Evolutionary conservation across 2,888 invertebrate species (phyloP), one percentile per base, ranked within the genome.

Genomic region (Apodemia hepburni): DNA sequence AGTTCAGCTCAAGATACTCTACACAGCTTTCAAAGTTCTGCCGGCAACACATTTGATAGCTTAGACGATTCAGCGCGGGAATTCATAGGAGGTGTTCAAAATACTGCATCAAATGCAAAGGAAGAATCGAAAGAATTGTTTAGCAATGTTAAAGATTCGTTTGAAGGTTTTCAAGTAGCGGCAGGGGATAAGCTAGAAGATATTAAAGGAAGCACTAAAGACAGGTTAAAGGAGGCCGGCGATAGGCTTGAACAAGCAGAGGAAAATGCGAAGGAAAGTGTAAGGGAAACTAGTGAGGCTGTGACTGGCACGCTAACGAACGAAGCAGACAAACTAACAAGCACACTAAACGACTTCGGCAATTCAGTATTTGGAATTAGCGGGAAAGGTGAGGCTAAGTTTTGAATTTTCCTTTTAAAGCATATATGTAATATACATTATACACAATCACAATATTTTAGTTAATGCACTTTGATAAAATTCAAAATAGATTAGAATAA

Each of bases 21-120:
- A 68, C 87, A 85, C 67, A 90, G 90, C 69, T 88, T 91, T 75
- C 91, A 90, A 70, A 91, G 90, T 71, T 91, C 91, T 4, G 89
- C 91, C 1, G 90, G 90, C 6, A 86, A 91, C 64, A 91, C 90
- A 2, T 91, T 90, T 60, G 91, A 89, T 61, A 90, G 90, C 68
- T 77, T 91, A 61, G 91, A 90, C 49, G 88, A 91, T 68, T 90
- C 90, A 0, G 79, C 84, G 0, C 77, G 79, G 59, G 83, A 89
- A 68, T 78, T 81, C 45, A 69, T 81, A 8, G 80, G 81, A 5
- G 80, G 79, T n/a, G 75, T 74, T 15, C 84, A 80, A 68, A 76
- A 70, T 33, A 64, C 77, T 29, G 66, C 75, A 54, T 73, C 74
- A 3, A 82, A 77, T 54, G 75, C 73, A n/a, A 83, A 82, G 60